Conservation (phyloP, 1,140 invertebrate species). For the Drosophila saltans region DNA sequence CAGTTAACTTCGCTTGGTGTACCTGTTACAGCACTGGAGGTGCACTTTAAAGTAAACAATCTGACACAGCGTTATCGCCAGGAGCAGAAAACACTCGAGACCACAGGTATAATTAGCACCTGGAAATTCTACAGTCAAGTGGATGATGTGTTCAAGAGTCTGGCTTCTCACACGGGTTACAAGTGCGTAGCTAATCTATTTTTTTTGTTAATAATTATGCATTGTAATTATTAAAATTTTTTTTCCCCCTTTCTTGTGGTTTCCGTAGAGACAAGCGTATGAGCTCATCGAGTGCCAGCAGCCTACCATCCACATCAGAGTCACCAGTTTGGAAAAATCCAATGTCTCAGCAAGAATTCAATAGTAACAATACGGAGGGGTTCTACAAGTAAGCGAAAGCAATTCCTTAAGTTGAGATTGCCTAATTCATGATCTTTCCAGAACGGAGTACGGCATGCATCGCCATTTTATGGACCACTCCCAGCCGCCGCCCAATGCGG, state of each 20-base stretch:
- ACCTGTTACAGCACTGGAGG: slow-evolving; percentile 80
- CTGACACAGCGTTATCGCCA: slow-evolving; percentile 80
- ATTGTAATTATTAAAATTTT: not conserved
- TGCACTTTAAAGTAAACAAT: slow-evolving; percentile 82
- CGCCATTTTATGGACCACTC: slow-evolving; percentile 83
- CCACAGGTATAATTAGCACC: slow-evolving; percentile 80
- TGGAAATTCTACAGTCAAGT: slow-evolving; percentile 82
- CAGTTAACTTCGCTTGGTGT: slow-evolving; percentile 75
- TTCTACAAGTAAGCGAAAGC: slow-evolving; percentile 73
- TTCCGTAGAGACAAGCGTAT: slow-evolving; percentile 78
- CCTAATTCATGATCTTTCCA: slow-evolving; percentile 23
- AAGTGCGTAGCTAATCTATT: slow-evolving; percentile 50
- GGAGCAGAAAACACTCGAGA: slow-evolving; percentile 80
- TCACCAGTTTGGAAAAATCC: slow-evolving; percentile 83
- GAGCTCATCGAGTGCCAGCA: slow-evolving; percentile 79
- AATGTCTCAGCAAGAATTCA: slow-evolving; percentile 83
- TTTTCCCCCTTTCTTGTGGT: not conserved
- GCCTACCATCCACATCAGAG: slow-evolving; percentile 80
- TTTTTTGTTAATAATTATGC: not conserved
- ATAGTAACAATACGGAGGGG: slow-evolving; percentile 81
- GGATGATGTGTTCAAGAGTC: slow-evolving; percentile 82
- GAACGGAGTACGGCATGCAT: slow-evolving; percentile 82
- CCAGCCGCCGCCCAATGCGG: slow-evolving; percentile 75
- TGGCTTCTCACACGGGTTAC: slow-evolving; percentile 78
- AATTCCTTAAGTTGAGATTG: too few species aligned